Conservation (phyloP, 1,140 invertebrate genomes). For the Cecropterus lyciades region DNA sequence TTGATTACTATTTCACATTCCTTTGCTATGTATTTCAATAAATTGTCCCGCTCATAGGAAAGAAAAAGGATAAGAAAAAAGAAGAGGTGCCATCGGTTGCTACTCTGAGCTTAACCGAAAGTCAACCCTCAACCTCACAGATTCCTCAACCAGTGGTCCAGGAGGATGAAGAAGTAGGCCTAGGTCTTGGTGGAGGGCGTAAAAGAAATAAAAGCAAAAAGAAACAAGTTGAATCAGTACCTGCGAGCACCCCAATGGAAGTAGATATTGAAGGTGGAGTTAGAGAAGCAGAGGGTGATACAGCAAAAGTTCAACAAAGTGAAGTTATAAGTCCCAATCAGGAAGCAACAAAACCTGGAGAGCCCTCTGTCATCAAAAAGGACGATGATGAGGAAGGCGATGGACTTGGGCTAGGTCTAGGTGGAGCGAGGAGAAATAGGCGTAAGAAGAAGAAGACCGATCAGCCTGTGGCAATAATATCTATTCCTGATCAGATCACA, state of each 20-base stretch:
- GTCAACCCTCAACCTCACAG: conserved; percentile 35
- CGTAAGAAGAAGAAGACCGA: conserved; percentile 52
- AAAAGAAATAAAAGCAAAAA: conserved; percentile 8
- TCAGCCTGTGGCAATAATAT: background rate
- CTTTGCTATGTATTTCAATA: too few species aligned
- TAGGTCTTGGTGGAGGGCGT: conserved; percentile 8
- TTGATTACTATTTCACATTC: too few species aligned
- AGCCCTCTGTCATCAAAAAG: conserved; percentile 17
- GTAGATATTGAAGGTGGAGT: background rate
- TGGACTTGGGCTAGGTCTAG: conserved; percentile 43
- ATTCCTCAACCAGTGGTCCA: background rate
- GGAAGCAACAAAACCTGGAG: background rate
- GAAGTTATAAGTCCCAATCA: conserved; percentile 4
- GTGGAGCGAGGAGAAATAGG: conserved; percentile 40
- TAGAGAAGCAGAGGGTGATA: too few species aligned
- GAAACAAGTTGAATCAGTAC: background rate
- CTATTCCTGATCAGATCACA: background rate
- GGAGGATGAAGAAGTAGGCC: conserved; percentile 16
- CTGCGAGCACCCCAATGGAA: background rate
- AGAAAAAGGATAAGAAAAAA: conserved; percentile 53
- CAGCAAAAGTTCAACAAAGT: conserved; percentile 5
- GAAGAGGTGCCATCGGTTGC: conserved; percentile 30
- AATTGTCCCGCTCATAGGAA: conserved; percentile 41
- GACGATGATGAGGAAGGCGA: conserved; percentile 52
- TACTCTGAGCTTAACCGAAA: conserved; percentile 22